A percentile compares a stretch with the other conserved stretches of the same genome.
Evolutionary conservation across 2,797 vertebrate species (phyloP).

Genomic region (Pantherophis alleghaniensis): DNA sequence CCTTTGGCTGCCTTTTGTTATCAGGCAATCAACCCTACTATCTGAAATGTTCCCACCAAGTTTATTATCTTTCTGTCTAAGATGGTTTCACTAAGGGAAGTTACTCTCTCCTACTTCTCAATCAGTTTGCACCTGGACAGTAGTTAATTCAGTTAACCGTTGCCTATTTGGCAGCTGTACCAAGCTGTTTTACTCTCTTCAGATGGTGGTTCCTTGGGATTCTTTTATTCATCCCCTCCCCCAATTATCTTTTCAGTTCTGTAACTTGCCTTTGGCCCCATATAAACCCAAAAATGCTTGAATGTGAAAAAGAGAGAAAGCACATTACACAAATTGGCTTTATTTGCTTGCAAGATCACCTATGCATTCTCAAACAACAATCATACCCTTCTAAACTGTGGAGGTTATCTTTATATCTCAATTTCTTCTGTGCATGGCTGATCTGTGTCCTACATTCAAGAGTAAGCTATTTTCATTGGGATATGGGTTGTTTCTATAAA

Average conservation of each 20-base stretch:
- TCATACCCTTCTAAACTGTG: background rate
- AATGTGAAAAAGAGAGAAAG: background rate
- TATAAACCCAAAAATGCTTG: background rate
- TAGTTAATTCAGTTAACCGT: background rate
- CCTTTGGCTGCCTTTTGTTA: background rate
- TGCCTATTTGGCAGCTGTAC: background rate
- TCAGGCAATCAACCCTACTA: background rate
- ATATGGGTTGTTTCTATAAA: background rate
- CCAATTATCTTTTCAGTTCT: background rate
- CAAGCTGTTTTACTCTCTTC: background rate
- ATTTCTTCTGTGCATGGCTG: background rate
- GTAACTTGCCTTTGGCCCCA: background rate
- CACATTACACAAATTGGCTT: background rate
- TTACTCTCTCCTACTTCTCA: background rate
- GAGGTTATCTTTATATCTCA: background rate
- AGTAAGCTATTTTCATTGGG: background rate
- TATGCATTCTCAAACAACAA: background rate
- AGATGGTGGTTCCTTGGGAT: background rate
- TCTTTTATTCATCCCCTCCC: background rate
- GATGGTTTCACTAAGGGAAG: background rate
- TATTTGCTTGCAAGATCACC: background rate
- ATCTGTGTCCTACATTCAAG: background rate
- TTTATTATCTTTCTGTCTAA: background rate
- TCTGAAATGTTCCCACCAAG: background rate
- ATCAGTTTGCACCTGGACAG: no score